Base-by-base conservation (phyloP, 2,797 vertebrate genomes). In the Prionace glauca region DNA sequence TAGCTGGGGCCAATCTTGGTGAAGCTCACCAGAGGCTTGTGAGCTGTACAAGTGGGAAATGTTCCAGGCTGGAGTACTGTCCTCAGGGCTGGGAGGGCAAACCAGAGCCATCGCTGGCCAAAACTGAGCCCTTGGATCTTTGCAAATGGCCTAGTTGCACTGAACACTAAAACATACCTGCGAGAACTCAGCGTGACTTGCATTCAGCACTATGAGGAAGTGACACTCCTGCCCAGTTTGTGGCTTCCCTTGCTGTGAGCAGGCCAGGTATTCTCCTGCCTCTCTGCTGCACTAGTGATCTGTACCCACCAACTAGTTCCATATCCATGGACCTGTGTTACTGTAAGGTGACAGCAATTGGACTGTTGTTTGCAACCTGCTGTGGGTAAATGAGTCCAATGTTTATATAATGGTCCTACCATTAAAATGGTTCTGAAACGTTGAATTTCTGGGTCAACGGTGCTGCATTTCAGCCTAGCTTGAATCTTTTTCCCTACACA, bases 161-260 rank as follows among this genome's bases (percentile, higher is more conserved):
- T 65, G 32, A n/a, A 14, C 32, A 69, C 90, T 24, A 24, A 11
- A 24, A 41, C 1, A 4, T 36, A 16, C 12, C 56, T 92, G 62
- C 2, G 12, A 24, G 62, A 24, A 41, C 20, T n/a, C 65, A 41
- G 22, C 41, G 50, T 92, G 60, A 45, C 24, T 96, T 96, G 84
- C 96, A 96, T 97, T 96, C 36, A 56, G 50, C 50, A 74, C 79
- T 95, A 95, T 95, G 96, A 93, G 94, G 95, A 88, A 97, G 95
- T 96, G 96, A 96, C 96, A 56, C 97, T 96, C 97, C 97, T 96
- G 96, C 97, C 96, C 97, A 96, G 96, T 96, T 97, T 97, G 97
- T 96, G 96, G 95, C 84, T 91, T 50, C 56, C 50, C 26, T 60
- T 0, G 18, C 18, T 26, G 50, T 32, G 50, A 60, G 50, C 45